Base-by-base conservation (phyloP, 2,797 vertebrate species). In the Borostomias antarcticus region DNA sequence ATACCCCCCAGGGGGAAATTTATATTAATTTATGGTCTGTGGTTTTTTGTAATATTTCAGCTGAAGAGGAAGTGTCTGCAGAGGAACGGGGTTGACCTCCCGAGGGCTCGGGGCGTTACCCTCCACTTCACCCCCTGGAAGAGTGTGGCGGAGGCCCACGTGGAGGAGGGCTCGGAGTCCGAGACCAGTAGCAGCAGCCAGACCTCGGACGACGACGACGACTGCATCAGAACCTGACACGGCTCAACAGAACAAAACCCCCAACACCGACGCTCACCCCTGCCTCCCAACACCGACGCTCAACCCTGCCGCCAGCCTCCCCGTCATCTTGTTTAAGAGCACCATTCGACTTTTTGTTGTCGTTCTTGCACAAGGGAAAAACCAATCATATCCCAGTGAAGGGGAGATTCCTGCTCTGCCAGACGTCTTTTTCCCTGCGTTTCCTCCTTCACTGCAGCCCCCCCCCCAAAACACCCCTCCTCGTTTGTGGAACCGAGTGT, bases 171-270 rank as follows among this genome's bases (percentile, higher is more conserved):
- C 83, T 97, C 95, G 0, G 96, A 97, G 83, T 95, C 96, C 1
- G 96, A 99, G 89, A 98, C 97, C 70, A 96, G 94, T 91, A 98
- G 97, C 94, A 94, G 93, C 89, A 96, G 95, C 77, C 96, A 98
- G 93, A 98, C 95, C 70, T 98, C 96, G n/a, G n/a, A n/a, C 54
- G 97, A 98, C 69, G 96, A 98, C 1, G 96, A 93, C 62, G 90
- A 93, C 84, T 86, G 85, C 86, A 85, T 88, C 88, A 88, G 84
- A 88, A 92, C 92, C 89, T 93, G 90, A 93, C 78, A 85, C 86
- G 87, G 91, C 91, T 92, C 91, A 88, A 90, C 33, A 83, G 85
- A 91, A 87, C 87, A 92, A 73, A 70, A 70, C n/a, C n/a, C 68
- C 86, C 74, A 67, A 80, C 79, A 82, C 78, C 84, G 83, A 85